phyloP scores from a whole-genome alignment of 2,113 vertebrate genomes.

The Pachyramphus minor region DNA sequence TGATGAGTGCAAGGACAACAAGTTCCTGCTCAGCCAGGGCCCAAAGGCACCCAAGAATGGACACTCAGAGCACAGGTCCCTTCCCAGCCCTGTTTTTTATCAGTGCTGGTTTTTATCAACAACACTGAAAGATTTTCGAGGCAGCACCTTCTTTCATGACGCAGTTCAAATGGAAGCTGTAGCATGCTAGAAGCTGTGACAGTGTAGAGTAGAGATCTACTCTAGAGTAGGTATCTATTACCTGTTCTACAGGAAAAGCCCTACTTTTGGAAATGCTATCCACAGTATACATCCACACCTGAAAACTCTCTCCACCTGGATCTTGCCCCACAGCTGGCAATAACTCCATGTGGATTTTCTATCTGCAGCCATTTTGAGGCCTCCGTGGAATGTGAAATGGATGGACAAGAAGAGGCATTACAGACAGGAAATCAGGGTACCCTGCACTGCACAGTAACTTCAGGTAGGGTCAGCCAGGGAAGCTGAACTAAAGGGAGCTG shows the following conservation, averaged over 20 bases:
- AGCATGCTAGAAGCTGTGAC: neutral
- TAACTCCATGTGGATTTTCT: neutral
- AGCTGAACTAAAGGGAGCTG: neutral
- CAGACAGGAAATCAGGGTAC: neutral
- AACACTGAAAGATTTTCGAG: neutral
- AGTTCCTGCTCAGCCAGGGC: neutral
- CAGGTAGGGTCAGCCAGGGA: neutral
- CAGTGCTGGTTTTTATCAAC: neutral
- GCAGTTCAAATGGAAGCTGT: neutral
- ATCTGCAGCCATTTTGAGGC: slow-evolving; percentile 54
- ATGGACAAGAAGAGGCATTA: neutral
- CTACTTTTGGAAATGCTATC: neutral
- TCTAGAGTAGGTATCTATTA: neutral
- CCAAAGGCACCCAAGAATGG: neutral
- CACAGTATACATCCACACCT: neutral
- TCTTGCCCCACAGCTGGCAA: neutral
- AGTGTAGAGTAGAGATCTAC: neutral
- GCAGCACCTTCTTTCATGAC: neutral
- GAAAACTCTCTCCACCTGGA: neutral
- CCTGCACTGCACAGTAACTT: neutral
- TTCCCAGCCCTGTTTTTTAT: neutral
- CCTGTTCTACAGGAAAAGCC: neutral
- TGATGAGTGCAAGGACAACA: neutral
- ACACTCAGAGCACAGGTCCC: neutral
- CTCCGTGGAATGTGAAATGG: slow-evolving; percentile 32